A percentile compares a stretch with the other conserved stretches of the same genome.
phyloP scores from a whole-genome alignment of 2,113 vertebrate species.

The Strix uralensis region DNA sequence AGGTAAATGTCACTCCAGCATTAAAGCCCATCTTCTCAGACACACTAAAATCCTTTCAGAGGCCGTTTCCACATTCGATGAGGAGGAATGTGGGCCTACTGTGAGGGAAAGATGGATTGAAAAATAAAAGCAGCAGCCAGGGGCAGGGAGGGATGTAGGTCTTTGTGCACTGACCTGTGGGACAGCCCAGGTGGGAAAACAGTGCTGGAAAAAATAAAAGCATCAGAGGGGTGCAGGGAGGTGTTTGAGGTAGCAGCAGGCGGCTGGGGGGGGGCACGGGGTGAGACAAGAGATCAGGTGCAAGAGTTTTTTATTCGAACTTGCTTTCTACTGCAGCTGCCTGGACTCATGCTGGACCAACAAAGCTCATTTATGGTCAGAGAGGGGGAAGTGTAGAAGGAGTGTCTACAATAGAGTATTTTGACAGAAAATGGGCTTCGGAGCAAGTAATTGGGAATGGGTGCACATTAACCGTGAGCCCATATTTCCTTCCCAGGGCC shows the following conservation, averaged over 20 bases:
- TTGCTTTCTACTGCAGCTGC: not conserved
- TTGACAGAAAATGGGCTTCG: not conserved
- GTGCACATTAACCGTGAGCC: fast-evolving
- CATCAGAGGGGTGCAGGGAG: not conserved
- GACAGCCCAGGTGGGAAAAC: not conserved
- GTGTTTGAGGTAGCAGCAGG: not conserved
- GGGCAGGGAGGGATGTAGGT: not conserved
- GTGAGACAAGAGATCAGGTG: not conserved
- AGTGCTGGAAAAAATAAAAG: not conserved
- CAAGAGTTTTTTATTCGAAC: not conserved
- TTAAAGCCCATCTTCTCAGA: not conserved
- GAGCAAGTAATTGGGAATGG: fast-evolving
- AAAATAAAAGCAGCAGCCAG: not conserved
- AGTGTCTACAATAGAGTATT: not conserved
- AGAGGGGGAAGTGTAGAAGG: not conserved
- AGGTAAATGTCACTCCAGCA: not conserved
- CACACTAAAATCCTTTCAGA: fast-evolving
- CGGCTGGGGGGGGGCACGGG: fast-evolving
- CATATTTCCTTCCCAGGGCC: not conserved
- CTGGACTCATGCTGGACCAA: fast-evolving
- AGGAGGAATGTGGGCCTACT: not conserved
- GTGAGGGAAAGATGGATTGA: not conserved
- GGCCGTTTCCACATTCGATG: fast-evolving
- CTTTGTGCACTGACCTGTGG: not conserved
- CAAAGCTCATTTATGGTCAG: not conserved